These are phyloP conservation scores for Phylloscopus whistleri DNA, from an alignment of 2,113 vertebrate species.

Conservation along the genomic window DNA sequence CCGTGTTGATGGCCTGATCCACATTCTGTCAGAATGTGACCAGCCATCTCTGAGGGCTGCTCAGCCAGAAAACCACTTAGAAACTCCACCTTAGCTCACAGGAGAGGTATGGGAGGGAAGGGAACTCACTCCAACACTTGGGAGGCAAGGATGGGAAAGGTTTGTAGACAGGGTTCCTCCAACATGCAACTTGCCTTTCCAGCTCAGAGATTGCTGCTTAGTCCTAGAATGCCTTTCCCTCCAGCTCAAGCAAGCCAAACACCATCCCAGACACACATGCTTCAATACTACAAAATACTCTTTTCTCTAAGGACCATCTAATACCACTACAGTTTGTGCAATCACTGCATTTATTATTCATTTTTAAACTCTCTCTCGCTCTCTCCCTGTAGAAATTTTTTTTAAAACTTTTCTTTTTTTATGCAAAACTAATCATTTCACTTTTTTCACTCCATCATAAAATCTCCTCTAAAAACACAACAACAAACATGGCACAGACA, in stretches of 20 bases:
- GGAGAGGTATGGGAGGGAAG: slow-evolving; percentile 36
- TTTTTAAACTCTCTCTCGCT: slow-evolving; percentile 76
- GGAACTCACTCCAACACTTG: slow-evolving; percentile 44
- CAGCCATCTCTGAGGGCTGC: background rate
- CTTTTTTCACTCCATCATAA: slow-evolving; percentile 78
- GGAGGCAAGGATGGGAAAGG: slow-evolving; percentile 30
- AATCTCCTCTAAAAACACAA: slow-evolving; percentile 83
- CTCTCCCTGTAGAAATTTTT: slow-evolving; percentile 72
- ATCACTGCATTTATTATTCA: slow-evolving; percentile 75
- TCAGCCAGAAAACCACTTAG: slow-evolving; percentile 28
- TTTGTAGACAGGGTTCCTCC: slow-evolving; percentile 53
- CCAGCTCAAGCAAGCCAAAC: slow-evolving; percentile 61
- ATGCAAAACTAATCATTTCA: slow-evolving; percentile 82
- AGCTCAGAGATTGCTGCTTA: slow-evolving; percentile 34
- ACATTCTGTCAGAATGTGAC: background rate
- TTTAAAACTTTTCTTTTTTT: slow-evolving; percentile 68
- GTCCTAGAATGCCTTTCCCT: slow-evolving; percentile 39
- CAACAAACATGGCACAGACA: slow-evolving; percentile 78
- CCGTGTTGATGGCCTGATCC: background rate
- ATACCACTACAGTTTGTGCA: slow-evolving; percentile 78
- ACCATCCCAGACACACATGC: slow-evolving; percentile 57
- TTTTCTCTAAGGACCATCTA: slow-evolving; percentile 61
- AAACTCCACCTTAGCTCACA: slow-evolving; percentile 51
- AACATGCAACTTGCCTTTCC: slow-evolving; percentile 57
- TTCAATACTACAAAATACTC: slow-evolving; percentile 63